Percentiles rank a stretch among this genome's conserved stretches.
Evolutionary conservation across 2,888 invertebrate genomes (phyloP).

Genomic region (Sarcophaga carnaria): DNA sequence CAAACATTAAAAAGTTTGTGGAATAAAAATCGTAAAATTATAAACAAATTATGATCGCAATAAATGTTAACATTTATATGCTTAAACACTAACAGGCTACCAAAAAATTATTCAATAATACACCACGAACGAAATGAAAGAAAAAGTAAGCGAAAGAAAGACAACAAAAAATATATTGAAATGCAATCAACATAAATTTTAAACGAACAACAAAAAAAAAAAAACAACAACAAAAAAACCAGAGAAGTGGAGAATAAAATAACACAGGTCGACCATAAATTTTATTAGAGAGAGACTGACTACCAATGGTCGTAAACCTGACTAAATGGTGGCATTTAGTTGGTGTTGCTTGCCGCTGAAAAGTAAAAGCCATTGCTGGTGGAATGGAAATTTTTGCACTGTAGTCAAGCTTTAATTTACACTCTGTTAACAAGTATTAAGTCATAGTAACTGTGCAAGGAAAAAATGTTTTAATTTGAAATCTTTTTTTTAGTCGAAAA

Average conservation of each 20-base stretch:
- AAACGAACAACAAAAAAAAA: neutral
- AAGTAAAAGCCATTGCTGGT: neutral
- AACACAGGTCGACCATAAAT: slow-evolving; percentile 37
- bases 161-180: slow-evolving; percentile 30
- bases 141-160: slow-evolving; percentile 2
- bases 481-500: too few relatives aligned
- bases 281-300: slow-evolving; percentile 17
- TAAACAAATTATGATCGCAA: slow-evolving; percentile 44
- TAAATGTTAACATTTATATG: slow-evolving; percentile 58
- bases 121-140: neutral
- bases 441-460: too few relatives aligned
- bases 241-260: neutral
- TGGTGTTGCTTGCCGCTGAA: neutral
- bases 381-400: too few relatives aligned
- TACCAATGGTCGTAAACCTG: slow-evolving; percentile 11
- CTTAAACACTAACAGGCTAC: slow-evolving; percentile 41
- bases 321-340: slow-evolving; percentile 25
- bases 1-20: too few relatives aligned
- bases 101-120: neutral
- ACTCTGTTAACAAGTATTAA: too few relatives aligned
- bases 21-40: neutral
- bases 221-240: too few relatives aligned
- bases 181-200: slow-evolving; percentile 56
- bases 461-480: too few relatives aligned
- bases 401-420: too few relatives aligned